Conservation (phyloP, 2,797 vertebrate species). For the Sebastes matsubarae region DNA sequence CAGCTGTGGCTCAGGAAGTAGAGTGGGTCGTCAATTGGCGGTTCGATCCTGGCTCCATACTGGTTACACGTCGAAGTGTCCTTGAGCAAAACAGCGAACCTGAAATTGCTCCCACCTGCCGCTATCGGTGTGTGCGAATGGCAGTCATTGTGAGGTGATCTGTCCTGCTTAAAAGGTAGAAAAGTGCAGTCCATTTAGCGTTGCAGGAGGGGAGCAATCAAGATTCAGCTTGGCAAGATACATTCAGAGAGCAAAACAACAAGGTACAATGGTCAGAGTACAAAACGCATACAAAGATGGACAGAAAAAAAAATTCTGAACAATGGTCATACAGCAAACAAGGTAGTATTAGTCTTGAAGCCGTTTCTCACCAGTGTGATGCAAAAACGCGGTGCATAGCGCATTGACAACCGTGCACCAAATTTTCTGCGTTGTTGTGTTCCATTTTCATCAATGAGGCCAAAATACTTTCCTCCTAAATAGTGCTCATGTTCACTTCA, state of each 20-base stretch:
- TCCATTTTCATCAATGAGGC: too few species aligned
- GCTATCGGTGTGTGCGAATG: not conserved
- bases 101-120: not conserved
- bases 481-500: too few species aligned
- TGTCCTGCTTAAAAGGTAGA: conserved; percentile 3
- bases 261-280: not conserved
- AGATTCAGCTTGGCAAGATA: not conserved
- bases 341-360: not conserved
- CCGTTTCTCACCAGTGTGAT: too few species aligned
- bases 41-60: conserved; percentile 9
- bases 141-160: not conserved
- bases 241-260: not conserved
- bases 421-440: too few species aligned
- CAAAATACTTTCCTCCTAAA: too few species aligned
- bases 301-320: not conserved
- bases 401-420: too few species aligned
- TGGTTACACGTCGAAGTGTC: conserved; percentile 5
- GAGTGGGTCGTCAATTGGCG: not conserved
- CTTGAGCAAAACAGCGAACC: conserved; percentile 9
- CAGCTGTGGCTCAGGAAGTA: not conserved
- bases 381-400: too few species aligned
- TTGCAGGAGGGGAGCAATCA: not conserved
- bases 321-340: not conserved
- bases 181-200: conserved; percentile 9
- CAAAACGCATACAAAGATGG: not conserved